Evolutionary conservation across 1,140 invertebrate genomes (phyloP).

Genomic region (Carposina sasakii): DNA sequence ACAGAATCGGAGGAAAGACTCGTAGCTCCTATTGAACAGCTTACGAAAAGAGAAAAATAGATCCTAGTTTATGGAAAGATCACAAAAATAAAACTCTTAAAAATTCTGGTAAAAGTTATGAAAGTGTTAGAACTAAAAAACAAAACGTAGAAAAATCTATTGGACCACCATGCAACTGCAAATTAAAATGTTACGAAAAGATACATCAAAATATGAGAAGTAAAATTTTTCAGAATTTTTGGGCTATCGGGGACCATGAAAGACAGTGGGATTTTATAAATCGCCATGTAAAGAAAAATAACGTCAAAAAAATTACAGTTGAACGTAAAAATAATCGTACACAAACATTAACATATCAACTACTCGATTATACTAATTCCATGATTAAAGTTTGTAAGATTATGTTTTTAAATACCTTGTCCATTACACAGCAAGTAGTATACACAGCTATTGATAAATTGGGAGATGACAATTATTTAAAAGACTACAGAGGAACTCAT

Average conservation of each 20-base stretch:
- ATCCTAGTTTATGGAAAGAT: constrained; percentile 14
- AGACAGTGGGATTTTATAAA: constrained; percentile 21
- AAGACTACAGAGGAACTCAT: constrained; percentile 22
- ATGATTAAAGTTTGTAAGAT: constrained; percentile 16
- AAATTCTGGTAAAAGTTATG: constrained; percentile 20
- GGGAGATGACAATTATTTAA: constrained; percentile 15
- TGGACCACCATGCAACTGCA: constrained; percentile 20
- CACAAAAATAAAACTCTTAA: constrained; percentile 20
- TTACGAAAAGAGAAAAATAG: too few species aligned
- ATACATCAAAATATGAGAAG: constrained; percentile 4
- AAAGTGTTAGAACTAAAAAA: constrained; percentile 16
- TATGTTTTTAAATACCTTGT: constrained; percentile 24
- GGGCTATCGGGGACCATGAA: constrained; percentile 14
- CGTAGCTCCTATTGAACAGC: too few species aligned
- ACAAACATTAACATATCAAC: constrained; percentile 21
- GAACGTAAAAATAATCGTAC: constrained; percentile 25
- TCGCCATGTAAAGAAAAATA: constrained; percentile 12
- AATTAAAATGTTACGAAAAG: constrained; percentile 18
- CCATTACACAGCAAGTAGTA: constrained; percentile 16
- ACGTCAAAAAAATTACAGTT: constrained; percentile 23
- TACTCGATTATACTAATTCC: constrained; percentile 7
- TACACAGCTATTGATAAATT: constrained; percentile 25
- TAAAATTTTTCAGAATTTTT: constrained; percentile 21
- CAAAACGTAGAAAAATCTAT: constrained; percentile 14
- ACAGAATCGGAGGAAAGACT: too few species aligned